These are phyloP conservation scores for Pseudomyrmex sp. DNA, from an alignment of 1,140 invertebrate species.

Conservation along the genomic window DNA sequence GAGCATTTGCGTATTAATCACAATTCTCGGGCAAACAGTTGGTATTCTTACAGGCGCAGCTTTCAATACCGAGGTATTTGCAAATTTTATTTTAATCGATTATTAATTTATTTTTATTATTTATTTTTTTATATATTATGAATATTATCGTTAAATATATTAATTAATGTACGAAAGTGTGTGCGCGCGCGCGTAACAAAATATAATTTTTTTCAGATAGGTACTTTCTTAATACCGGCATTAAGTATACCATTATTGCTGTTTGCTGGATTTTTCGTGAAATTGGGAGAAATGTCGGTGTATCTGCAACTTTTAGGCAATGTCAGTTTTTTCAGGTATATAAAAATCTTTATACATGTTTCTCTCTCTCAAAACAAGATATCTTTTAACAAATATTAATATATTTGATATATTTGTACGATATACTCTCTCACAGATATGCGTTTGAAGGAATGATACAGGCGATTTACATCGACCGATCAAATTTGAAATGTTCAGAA, in stretches of 20 bases:
- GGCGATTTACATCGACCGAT: constrained; percentile 90
- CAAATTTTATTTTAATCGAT: constrained; percentile 9
- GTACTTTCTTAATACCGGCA: constrained; percentile 93
- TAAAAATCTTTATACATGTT: not conserved
- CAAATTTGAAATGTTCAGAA: constrained; percentile 85
- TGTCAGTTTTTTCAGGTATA: constrained; percentile 90
- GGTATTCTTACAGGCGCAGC: constrained; percentile 91
- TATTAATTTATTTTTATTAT: not conserved
- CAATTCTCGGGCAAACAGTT: constrained; percentile 92
- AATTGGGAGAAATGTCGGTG: constrained; percentile 90
- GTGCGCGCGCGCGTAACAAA: not conserved
- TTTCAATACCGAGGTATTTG: constrained; percentile 88
- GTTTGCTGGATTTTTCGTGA: constrained; percentile 94
- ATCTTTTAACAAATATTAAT: constrained; percentile 70
- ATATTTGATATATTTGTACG: not conserved
- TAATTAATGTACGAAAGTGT: not conserved
- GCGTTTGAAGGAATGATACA: constrained; percentile 92
- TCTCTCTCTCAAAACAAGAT: not conserved
- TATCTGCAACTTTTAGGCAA: constrained; percentile 90
- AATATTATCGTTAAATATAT: not conserved
- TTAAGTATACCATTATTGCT: constrained; percentile 93
- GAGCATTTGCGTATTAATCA: constrained; percentile 89
- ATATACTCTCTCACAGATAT: constrained; percentile 85
- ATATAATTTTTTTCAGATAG: constrained; percentile 86
- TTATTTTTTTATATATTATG: not conserved